Evolutionary conservation across 2,888 invertebrate species (phyloP).

Genomic region (Meganola albula): DNA sequence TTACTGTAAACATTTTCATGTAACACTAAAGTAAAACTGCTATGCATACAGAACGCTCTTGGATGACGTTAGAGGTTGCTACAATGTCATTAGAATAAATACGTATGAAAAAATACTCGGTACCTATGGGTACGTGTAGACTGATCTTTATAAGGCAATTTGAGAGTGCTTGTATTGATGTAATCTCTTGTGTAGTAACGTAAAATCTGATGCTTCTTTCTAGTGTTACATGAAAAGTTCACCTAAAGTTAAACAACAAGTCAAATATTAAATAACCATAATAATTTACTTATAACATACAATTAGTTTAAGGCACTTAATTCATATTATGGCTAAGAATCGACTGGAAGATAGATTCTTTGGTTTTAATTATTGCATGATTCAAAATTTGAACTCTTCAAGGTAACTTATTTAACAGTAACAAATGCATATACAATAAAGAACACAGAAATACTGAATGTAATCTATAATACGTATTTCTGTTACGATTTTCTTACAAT

Average conservation of each 20-base stretch:
- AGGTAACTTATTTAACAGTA: conserved; percentile 65
- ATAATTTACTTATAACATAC: conserved; percentile 53
- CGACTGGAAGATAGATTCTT: conserved; percentile 71
- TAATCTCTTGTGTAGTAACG: no score
- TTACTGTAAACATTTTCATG: no score
- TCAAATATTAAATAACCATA: conserved; percentile 38
- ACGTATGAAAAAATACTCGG: no score
- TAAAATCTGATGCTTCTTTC: no score
- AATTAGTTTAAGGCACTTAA: conserved; percentile 47
- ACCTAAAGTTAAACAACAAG: conserved; percentile 17
- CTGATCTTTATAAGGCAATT: no score
- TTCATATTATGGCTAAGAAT: conserved; percentile 56
- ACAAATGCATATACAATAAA: conserved; percentile 54
- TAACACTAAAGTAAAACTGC: no score
- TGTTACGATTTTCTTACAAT: no score
- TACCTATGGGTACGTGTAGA: no score
- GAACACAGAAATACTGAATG: conserved; percentile 46
- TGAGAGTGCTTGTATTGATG: no score
- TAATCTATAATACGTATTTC: conserved; percentile 10
- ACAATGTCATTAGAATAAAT: no score
- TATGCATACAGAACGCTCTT: no score
- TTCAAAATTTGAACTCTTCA: conserved; percentile 65
- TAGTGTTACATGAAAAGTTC: neutral
- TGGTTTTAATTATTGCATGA: conserved; percentile 62
- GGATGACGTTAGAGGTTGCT: no score